phyloP scores from a whole-genome alignment of 2,797 vertebrate species.

The Pantherophis alleghaniensis region DNA sequence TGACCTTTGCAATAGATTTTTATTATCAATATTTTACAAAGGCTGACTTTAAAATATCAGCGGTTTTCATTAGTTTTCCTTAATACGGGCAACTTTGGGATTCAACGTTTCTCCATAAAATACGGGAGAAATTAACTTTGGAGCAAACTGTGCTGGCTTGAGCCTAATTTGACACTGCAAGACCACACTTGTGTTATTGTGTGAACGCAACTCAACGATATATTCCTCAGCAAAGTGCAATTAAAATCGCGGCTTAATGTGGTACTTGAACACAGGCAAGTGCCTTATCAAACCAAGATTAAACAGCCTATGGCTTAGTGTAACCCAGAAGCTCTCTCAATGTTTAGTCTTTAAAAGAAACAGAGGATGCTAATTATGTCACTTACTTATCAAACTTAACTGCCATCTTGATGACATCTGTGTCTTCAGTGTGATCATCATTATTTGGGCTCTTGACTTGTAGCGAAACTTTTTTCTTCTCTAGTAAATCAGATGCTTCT shows the following conservation, averaged over 20 bases:
- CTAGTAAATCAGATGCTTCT: conserved; percentile 71
- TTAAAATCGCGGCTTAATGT: neutral
- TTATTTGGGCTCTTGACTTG: conserved; percentile 60
- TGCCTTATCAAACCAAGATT: neutral
- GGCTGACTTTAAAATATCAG: too few species aligned
- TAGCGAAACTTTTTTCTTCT: conserved; percentile 66
- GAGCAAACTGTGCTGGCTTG: too few species aligned
- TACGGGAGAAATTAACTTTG: too few species aligned
- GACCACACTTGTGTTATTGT: too few species aligned
- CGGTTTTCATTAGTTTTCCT: too few species aligned
- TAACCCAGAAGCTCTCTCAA: neutral
- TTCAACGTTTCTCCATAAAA: too few species aligned
- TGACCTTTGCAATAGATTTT: too few species aligned
- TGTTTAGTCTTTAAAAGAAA: neutral
- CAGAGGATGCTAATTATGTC: neutral
- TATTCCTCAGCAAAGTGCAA: neutral
- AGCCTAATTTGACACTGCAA: too few species aligned
- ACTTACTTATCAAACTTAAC: conserved; percentile 88
- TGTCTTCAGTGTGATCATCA: conserved; percentile 69
- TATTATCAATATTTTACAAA: too few species aligned
- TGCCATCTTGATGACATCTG: conserved; percentile 83
- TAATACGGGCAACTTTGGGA: too few species aligned
- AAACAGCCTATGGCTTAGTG: neutral
- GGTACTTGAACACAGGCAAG: neutral
- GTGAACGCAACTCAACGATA: too few species aligned